These are phyloP conservation scores for Synanthedon formicaeformis DNA, from an alignment of 2,888 invertebrate species.

Conservation along the genomic window DNA sequence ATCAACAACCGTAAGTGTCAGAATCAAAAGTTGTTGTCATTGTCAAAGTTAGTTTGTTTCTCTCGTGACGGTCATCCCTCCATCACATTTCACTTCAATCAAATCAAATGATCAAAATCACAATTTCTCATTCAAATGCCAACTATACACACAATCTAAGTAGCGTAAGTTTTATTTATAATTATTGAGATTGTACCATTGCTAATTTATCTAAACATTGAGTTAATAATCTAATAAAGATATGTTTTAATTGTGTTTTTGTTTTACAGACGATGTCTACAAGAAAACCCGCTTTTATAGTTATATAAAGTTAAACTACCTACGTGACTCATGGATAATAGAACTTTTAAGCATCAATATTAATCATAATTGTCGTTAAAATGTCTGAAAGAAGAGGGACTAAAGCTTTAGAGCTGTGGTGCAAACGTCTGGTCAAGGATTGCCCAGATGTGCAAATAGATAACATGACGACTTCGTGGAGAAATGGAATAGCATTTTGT, in stretches of 20 bases:
- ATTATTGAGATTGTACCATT: too few relatives aligned
- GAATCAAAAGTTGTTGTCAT: too few relatives aligned
- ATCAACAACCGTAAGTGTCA: too few relatives aligned
- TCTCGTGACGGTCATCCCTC: conserved; percentile 2
- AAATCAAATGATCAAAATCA: conserved; percentile 4
- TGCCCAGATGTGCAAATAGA: conserved; percentile 91
- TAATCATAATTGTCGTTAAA: conserved; percentile 16
- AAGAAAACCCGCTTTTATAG: too few relatives aligned
- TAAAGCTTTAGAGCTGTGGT: conserved; percentile 93
- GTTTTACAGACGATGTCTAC: too few relatives aligned
- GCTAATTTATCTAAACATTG: too few relatives aligned
- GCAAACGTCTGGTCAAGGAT: conserved; percentile 87
- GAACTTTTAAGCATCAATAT: neutral
- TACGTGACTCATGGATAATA: neutral
- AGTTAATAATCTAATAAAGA: conserved; percentile 2
- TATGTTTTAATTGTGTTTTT: neutral
- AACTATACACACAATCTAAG: conserved; percentile 13
- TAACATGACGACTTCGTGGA: conserved; percentile 97
- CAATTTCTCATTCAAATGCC: conserved; percentile 15
- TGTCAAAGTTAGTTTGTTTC: neutral
- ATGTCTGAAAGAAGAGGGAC: conserved; percentile 90
- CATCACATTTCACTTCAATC: conserved; percentile 9
- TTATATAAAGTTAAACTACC: neutral
- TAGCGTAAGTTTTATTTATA: conserved; percentile 1
- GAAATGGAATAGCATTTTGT: conserved; percentile 95